Conservation (phyloP, 53 echinoderm and acorn worm genomes). For the Stichopus horrens region DNA sequence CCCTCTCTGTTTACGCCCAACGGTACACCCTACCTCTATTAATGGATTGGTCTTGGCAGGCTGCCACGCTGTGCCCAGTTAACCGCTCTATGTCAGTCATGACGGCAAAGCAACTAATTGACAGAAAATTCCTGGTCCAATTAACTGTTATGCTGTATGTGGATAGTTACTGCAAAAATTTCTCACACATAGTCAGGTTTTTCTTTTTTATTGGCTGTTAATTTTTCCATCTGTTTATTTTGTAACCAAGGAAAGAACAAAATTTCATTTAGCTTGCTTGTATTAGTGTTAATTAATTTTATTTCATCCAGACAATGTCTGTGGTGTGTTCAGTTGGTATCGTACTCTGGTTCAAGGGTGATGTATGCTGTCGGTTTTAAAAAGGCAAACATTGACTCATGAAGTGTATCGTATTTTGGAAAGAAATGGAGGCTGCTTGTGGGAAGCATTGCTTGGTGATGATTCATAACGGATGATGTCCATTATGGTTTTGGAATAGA, state of each 20-base stretch:
- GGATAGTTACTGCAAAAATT: background rate
- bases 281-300: background rate
- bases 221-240: background rate
- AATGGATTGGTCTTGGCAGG: conserved; percentile 41
- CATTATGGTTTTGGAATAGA: too few species aligned
- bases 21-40: conserved; percentile 9
- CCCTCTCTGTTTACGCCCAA: conserved; percentile 19
- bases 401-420: background rate
- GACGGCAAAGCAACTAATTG: background rate
- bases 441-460: background rate
- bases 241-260: background rate
- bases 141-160: background rate
- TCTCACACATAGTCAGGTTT: background rate
- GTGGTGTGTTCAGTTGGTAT: background rate
- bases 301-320: background rate
- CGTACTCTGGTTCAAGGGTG: background rate
- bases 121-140: conserved; percentile 10
- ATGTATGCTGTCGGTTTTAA: background rate
- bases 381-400: background rate
- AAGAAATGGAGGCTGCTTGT: background rate
- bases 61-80: background rate
- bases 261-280: background rate
- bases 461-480: background rate
- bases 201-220: background rate
- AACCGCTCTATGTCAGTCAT: background rate